These are phyloP conservation scores for Lophotis ruficrista DNA, from an alignment of 2,113 vertebrate genomes.

Conservation along the genomic window DNA sequence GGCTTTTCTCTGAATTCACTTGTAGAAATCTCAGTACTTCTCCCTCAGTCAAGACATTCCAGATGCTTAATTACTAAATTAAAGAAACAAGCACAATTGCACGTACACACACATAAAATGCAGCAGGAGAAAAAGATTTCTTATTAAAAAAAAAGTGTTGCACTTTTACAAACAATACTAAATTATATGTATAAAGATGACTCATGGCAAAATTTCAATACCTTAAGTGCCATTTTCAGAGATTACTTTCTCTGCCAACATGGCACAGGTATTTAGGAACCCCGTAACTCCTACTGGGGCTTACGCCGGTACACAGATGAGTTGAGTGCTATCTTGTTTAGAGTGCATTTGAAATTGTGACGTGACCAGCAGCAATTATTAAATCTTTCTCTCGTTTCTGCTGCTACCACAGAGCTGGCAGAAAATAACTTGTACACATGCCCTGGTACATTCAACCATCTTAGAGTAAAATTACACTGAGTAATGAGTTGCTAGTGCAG, in stretches of 20 bases:
- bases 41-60: not conserved
- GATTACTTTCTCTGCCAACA: not conserved
- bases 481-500: not conserved
- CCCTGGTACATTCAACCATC: not conserved
- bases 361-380: not conserved
- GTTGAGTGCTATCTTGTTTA: constrained; percentile 7
- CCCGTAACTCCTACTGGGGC: not conserved
- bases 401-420: not conserved
- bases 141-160: not conserved
- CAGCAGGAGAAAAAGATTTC: not conserved
- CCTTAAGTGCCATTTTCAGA: not conserved
- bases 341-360: constrained; percentile 16
- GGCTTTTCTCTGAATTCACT: not conserved
- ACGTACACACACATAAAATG: fast-evolving
- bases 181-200: not conserved
- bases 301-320: not conserved
- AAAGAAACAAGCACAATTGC: not conserved
- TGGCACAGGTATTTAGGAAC: not conserved
- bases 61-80: constrained; percentile 53
- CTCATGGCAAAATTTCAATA: not conserved
- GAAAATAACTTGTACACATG: not conserved
- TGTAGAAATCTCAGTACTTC: not conserved
- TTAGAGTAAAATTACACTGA: not conserved
- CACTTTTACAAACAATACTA: not conserved
- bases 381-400: not conserved